These are phyloP conservation scores for Drosophila erecta DNA, from an alignment of 1,140 invertebrate genomes.

Conservation along the genomic window DNA sequence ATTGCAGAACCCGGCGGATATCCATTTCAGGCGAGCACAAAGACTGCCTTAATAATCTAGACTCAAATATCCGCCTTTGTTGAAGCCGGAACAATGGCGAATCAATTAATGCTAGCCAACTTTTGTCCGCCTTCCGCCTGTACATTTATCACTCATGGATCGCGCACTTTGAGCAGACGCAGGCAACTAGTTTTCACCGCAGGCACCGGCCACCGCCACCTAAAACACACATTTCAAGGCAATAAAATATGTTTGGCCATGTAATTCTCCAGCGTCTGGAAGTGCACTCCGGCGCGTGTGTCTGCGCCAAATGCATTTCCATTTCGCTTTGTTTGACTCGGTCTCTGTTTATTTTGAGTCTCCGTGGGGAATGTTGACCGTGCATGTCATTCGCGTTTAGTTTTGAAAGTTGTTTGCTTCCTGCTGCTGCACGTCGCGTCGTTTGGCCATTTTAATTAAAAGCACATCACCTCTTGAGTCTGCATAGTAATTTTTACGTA, in stretches of 20 bases:
- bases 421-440: slow-evolving; percentile 47
- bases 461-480: slow-evolving; percentile 43
- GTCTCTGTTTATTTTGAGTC: slow-evolving; percentile 38
- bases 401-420: slow-evolving; percentile 81
- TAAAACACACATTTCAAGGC: slow-evolving; percentile 71
- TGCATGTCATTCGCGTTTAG: slow-evolving; percentile 70
- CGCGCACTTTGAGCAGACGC: slow-evolving; percentile 29
- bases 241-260: slow-evolving; percentile 65
- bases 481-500: slow-evolving; percentile 5
- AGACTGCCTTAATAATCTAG: slow-evolving; percentile 39
- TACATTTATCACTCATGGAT: slow-evolving; percentile 44
- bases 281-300: slow-evolving; percentile 47
- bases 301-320: slow-evolving; percentile 66
- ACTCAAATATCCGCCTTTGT: slow-evolving; percentile 41
- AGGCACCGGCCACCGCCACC: slow-evolving; percentile 2
- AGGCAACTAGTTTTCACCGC: slow-evolving; percentile 64
- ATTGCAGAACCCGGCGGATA: slow-evolving; percentile 36
- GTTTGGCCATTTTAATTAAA: slow-evolving; percentile 58
- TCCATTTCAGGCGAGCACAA: slow-evolving; percentile 45
- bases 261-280: slow-evolving; percentile 31
- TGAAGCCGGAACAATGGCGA: slow-evolving; percentile 53
- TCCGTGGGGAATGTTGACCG: slow-evolving; percentile 63
- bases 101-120: slow-evolving; percentile 66
- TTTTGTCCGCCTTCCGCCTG: slow-evolving; percentile 43
- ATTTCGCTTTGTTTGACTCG: slow-evolving; percentile 55